Percentiles rank a stretch among this genome's conserved stretches.
phyloP scores from a whole-genome alignment of 2,888 invertebrate genomes.

The Axea sp. region DNA sequence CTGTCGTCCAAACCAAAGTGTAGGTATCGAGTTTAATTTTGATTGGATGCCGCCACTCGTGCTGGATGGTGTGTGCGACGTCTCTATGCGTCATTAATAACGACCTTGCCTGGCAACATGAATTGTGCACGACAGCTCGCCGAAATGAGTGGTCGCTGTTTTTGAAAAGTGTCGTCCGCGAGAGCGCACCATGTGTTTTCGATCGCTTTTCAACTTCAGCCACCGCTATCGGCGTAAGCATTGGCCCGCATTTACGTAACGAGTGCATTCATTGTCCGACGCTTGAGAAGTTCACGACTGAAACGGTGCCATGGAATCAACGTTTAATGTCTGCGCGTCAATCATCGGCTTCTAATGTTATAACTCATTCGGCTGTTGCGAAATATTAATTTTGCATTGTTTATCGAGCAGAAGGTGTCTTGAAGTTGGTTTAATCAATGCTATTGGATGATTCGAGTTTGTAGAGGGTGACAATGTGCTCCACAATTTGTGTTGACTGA shows the following conservation, averaged over 20 bases:
- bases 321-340: slow-evolving; percentile 2
- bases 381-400: slow-evolving; percentile 7
- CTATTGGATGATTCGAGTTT: no score
- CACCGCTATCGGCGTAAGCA: slow-evolving; percentile 11
- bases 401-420: not conserved
- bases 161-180: slow-evolving; percentile 1
- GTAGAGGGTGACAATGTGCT: no score
- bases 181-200: slow-evolving; percentile 53
- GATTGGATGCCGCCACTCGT: no score
- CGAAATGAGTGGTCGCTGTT: slow-evolving; percentile 1
- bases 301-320: not conserved
- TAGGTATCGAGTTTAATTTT: slow-evolving; percentile 19
- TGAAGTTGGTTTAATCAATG: not conserved
- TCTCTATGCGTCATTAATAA: slow-evolving; percentile 20
- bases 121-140: not conserved
- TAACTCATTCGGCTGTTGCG: slow-evolving; percentile 7
- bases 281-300: not conserved
- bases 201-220: slow-evolving; percentile 41
- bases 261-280: not conserved
- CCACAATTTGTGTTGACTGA: no score
- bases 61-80: no score
- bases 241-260: not conserved
- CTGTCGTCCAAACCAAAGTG: not conserved
- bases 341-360: slow-evolving; percentile 4
- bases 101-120: slow-evolving; percentile 26